Conservation (phyloP, 1,140 invertebrate species). For the Steinernema khuongi region DNA sequence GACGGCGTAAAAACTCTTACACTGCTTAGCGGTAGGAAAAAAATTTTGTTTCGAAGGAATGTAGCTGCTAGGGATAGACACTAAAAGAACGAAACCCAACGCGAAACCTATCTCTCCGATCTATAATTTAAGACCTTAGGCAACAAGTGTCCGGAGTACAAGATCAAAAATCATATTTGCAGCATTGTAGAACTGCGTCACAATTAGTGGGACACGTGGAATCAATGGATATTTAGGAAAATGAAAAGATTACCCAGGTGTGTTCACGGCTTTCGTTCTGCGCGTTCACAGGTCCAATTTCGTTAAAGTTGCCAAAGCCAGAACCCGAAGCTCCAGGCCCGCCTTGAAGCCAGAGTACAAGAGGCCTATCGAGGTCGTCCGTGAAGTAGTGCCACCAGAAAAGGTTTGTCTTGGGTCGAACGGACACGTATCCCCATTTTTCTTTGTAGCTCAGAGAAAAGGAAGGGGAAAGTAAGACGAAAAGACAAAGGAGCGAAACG, state of each 20-base stretch:
- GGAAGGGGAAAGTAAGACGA: background rate
- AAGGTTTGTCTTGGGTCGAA: background rate
- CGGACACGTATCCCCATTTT: slow-evolving; percentile 11
- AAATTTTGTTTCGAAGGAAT: too few relatives aligned
- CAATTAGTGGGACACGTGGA: too few relatives aligned
- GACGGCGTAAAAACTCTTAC: too few relatives aligned
- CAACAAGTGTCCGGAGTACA: too few relatives aligned
- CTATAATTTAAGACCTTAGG: too few relatives aligned
- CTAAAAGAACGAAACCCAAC: too few relatives aligned
- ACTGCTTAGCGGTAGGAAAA: too few relatives aligned
- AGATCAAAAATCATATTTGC: too few relatives aligned
- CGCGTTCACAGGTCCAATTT: slow-evolving; percentile 16
- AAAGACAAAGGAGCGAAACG: background rate
- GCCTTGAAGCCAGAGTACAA: slow-evolving; percentile 29
- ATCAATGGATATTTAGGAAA: too few relatives aligned
- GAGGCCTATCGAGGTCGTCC: background rate
- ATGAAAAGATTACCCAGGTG: background rate
- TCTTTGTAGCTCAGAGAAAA: slow-evolving; percentile 14
- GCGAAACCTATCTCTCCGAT: too few relatives aligned
- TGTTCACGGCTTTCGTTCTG: background rate
- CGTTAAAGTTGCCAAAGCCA: slow-evolving; percentile 17
- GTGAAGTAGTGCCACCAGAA: slow-evolving; percentile 21
- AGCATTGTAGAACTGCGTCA: too few relatives aligned
- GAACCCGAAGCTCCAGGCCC: slow-evolving; percentile 6
- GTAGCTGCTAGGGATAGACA: too few relatives aligned